These are phyloP conservation scores for Marmota flaviventris DNA, from an alignment of 2,113 vertebrate species.

Conservation along the genomic window DNA sequence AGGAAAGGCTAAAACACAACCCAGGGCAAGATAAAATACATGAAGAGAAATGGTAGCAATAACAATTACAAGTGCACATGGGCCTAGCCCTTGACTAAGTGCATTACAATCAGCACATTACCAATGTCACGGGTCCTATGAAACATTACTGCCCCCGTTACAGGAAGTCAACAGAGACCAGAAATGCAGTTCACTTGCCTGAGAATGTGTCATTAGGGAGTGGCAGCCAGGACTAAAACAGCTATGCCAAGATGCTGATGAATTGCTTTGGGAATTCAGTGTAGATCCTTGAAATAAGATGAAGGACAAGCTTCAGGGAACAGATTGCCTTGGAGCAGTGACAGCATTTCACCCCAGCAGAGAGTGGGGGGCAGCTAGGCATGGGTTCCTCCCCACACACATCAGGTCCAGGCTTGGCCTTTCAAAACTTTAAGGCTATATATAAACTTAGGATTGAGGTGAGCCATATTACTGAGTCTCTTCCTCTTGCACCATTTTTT, in stretches of 20 bases:
- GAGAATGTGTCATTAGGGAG: not conserved
- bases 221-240: not conserved
- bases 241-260: not conserved
- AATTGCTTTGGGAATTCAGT: not conserved
- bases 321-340: not conserved
- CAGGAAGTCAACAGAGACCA: not conserved
- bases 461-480: not conserved
- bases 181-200: not conserved
- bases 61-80: not conserved
- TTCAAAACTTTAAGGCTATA: not conserved
- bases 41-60: not conserved
- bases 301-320: not conserved
- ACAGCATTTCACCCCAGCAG: accelerated
- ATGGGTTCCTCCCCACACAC: not conserved
- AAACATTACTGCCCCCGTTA: too few relatives aligned
- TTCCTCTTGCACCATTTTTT: not conserved
- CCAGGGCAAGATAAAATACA: not conserved
- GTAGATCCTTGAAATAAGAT: not conserved
- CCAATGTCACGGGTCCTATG: not conserved
- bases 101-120: not conserved
- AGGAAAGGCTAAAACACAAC: not conserved
- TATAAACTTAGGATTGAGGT: not conserved
- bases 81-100: not conserved
- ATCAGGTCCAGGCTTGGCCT: not conserved
- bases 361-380: not conserved